Percentiles rank a stretch among this genome's conserved stretches.
These are phyloP conservation scores for Opisthocomus hoazin DNA, from an alignment of 2,113 vertebrate genomes.

Conservation along the genomic window DNA sequence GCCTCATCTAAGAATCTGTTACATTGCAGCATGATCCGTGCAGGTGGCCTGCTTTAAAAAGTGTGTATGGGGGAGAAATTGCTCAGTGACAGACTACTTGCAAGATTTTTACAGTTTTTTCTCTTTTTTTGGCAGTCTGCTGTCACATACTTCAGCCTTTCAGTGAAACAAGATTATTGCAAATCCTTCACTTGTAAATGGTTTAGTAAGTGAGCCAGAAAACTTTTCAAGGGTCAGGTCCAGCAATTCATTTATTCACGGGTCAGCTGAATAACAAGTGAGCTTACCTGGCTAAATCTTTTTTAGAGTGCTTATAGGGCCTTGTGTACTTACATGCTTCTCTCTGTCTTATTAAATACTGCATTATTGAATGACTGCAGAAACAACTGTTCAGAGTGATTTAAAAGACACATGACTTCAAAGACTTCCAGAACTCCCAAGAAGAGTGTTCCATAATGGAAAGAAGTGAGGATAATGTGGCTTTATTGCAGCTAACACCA, in stretches of 20 bases:
- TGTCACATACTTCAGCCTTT: slow-evolving; percentile 17
- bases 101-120: neutral
- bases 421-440: neutral
- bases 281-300: slow-evolving; percentile 42
- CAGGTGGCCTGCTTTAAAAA: neutral
- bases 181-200: slow-evolving; percentile 46
- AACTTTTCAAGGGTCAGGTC: slow-evolving; percentile 37
- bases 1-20: neutral
- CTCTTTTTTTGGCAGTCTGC: neutral
- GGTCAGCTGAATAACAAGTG: slow-evolving; percentile 36
- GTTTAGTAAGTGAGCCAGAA: slow-evolving; percentile 40
- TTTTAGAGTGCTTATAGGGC: neutral
- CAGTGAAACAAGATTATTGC: slow-evolving; percentile 43
- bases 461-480: neutral
- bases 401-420: neutral
- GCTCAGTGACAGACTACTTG: neutral
- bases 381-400: neutral
- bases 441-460: neutral
- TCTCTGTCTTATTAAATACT: neutral
- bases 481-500: neutral
- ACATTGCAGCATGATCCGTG: neutral
- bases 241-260: slow-evolving; percentile 35
- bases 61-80: neutral
- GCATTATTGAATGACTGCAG: neutral
- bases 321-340: slow-evolving; percentile 22